Evolutionary conservation across 1,140 invertebrate species (phyloP), one percentile per base, ranked within the genome.

Genomic region (Scaptomyza pallida): DNA sequence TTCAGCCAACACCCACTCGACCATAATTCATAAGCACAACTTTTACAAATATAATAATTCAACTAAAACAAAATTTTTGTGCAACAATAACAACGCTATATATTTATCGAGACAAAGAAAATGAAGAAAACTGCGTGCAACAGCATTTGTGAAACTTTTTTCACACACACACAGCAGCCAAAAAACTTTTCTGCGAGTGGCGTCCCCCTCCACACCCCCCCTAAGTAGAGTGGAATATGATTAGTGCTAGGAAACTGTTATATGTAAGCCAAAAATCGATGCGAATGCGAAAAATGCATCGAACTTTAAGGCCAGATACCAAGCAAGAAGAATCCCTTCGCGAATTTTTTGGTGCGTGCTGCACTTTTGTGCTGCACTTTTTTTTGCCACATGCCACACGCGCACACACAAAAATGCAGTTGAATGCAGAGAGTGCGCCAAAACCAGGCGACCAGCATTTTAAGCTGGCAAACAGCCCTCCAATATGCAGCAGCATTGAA

Each of bases 21-120:
- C 62, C 75, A 83, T 83, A 86, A 86, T 76, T 83, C 81, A 83
- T 86, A 86, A 83, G 76, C 64, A 80, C 72, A 83, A 80, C 72
- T 83, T 83, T 80, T 63, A 48, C 80, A 83, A 83, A 83, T 85
- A 79, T 73, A 83, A 83, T 85, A 83, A 83, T 76, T 85, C 81
- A 83, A 79, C 50, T 75, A 75, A 59, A 68, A 75, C 75, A 65
- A 77, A 73, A 73, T 63, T 45, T 59, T 57, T 17, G 47, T 17
- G 45, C 13, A 40, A 55, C 6, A 71, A 40, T 23, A 60, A 55
- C 15, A 55, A 47, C 48, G 16, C 37, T 23, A 59, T 21, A 5
- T 10, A n/a, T 8, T 1, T 13, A 17, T 9, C 26, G 15, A 4
- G 23, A 26, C 5, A 6, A 1, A 26, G 23, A 26, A 26, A 6